A percentile compares a stretch with the other conserved stretches of the same genome.
Evolutionary conservation across 2,113 vertebrate species (phyloP).

Genomic region (Electrona antarctica): DNA sequence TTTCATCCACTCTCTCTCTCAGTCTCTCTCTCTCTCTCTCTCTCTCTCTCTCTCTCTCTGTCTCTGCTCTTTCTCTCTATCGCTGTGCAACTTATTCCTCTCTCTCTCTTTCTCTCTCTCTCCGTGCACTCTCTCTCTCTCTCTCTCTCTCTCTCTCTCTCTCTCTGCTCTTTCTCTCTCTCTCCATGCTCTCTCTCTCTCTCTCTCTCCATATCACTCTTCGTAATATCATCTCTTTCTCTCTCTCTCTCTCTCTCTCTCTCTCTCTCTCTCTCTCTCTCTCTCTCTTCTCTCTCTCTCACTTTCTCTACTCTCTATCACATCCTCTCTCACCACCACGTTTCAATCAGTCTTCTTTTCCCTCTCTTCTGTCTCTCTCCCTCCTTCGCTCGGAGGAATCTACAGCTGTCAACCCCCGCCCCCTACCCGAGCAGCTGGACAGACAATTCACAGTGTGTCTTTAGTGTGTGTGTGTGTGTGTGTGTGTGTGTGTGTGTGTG

Average conservation of each 20-base stretch:
- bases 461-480: conserved; percentile 18
- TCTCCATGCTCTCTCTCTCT: conserved; percentile 2
- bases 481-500: conserved; percentile 21
- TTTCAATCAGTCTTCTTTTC: neutral
- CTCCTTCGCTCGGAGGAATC: conserved; percentile 66
- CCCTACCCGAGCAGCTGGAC: conserved; percentile 67
- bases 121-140: neutral
- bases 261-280: neutral
- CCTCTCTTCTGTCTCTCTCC: neutral
- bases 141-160: conserved; percentile 1
- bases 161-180: neutral
- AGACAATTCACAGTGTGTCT: conserved; percentile 19
- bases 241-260: conserved; percentile 6
- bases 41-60: neutral
- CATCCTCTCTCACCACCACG: neutral
- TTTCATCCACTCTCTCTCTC: too few species aligned
- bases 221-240: neutral
- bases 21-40: neutral
- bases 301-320: neutral
- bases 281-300: conserved; percentile 7
- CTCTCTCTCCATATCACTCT: neutral
- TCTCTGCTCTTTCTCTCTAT: too few species aligned
- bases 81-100: too few species aligned
- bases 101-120: neutral
- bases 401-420: conserved; percentile 67